A percentile compares a stretch with the other conserved stretches of the same genome.
Conservation (phyloP, 2,113 vertebrate species). For the Pipa parva region DNA sequence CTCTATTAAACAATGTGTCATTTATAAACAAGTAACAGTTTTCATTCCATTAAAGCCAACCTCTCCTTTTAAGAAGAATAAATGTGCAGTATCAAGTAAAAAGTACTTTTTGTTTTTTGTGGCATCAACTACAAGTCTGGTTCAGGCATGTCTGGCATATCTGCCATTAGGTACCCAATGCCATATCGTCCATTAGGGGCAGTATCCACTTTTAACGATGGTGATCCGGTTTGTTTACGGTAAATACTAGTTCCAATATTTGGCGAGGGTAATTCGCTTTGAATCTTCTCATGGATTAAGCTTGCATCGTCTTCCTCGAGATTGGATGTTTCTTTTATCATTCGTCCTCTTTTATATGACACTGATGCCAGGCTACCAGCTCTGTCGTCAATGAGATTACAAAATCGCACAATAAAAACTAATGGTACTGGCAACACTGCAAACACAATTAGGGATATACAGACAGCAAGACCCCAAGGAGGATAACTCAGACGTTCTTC, state of each 20-base stretch:
- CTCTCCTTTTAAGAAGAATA: constrained; percentile 47
- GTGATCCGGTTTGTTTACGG: constrained; percentile 77
- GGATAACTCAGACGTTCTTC: constrained; percentile 79
- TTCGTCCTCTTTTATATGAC: constrained; percentile 87
- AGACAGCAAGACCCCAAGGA: constrained; percentile 77
- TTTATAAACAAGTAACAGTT: constrained; percentile 53
- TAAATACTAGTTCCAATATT: constrained; percentile 84
- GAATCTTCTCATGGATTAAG: constrained; percentile 81
- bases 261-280: constrained; percentile 83
- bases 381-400: constrained; percentile 77
- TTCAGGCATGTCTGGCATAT: constrained; percentile 89
- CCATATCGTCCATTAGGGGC: constrained; percentile 90
- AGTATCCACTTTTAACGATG: constrained; percentile 62
- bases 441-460: constrained; percentile 76
- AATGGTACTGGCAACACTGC: constrained; percentile 84
- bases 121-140: constrained; percentile 77
- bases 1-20: constrained; percentile 17
- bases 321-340: constrained; percentile 79
- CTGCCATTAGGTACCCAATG: constrained; percentile 89
- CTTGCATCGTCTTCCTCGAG: constrained; percentile 81
- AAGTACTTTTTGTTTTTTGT: constrained; percentile 16
- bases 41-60: constrained; percentile 55
- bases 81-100: constrained; percentile 46
- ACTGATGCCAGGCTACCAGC: constrained; percentile 72
- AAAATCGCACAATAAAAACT: constrained; percentile 75